phyloP scores from a whole-genome alignment of 2,888 invertebrate genomes.

The Leuctra nigra region DNA sequence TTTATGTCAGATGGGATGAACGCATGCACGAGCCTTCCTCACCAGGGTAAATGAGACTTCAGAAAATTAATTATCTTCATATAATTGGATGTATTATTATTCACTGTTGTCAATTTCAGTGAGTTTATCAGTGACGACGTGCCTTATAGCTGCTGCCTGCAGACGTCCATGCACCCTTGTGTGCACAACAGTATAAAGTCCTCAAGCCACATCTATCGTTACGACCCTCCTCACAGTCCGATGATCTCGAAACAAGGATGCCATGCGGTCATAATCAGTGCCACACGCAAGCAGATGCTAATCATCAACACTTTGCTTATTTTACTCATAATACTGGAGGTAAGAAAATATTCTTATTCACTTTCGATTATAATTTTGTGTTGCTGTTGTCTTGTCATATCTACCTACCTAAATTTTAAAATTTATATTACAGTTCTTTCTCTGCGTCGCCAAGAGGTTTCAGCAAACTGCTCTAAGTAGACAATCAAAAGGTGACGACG shows the following conservation, averaged over 20 bases:
- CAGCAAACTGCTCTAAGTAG: neutral
- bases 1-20: constrained; percentile 48
- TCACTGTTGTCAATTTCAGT: neutral
- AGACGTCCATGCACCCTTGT: constrained; percentile 48
- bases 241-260: neutral
- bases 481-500: no score
- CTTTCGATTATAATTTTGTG: neutral
- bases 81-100: constrained; percentile 1
- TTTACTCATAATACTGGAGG: neutral
- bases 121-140: constrained; percentile 42
- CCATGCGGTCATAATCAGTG: neutral
- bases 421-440: neutral
- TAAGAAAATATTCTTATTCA: neutral
- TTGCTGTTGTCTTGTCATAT: neutral
- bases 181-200: constrained; percentile 52
- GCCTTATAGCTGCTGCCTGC: constrained; percentile 57
- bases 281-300: neutral
- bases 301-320: neutral
- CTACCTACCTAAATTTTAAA: neutral
- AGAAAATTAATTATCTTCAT: neutral
- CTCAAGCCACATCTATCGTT: constrained; percentile 48
- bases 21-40: neutral
- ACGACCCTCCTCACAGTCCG: constrained; percentile 39
- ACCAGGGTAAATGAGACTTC: neutral
- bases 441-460: neutral